A percentile compares a stretch with the other conserved stretches of the same genome.
phyloP scores from a whole-genome alignment of 2,797 vertebrate species.

The Catamblyrhynchus diadema region DNA sequence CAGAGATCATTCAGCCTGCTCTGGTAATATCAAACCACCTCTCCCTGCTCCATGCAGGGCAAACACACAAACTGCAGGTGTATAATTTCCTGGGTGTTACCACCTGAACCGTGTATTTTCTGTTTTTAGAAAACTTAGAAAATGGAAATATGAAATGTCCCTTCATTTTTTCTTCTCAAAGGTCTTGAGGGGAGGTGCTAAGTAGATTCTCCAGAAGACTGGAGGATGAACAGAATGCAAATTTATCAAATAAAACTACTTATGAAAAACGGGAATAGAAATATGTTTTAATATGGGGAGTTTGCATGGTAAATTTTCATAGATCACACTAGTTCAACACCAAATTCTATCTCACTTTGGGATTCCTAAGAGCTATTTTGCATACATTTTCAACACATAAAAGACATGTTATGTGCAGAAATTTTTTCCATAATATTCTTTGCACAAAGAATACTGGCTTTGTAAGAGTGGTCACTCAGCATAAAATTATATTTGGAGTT shows the following conservation, averaged over 20 bases:
- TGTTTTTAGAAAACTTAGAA: not conserved
- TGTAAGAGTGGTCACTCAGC: not conserved
- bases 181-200: not conserved
- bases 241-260: not conserved
- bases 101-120: not conserved
- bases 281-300: not conserved
- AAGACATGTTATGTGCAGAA: not conserved
- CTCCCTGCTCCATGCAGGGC: not conserved
- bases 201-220: not conserved
- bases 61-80: accelerated
- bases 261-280: not conserved
- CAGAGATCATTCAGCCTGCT: not conserved
- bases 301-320: not conserved
- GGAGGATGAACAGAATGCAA: not conserved
- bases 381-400: not conserved
- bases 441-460: not conserved
- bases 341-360: not conserved
- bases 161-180: not conserved
- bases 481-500: not conserved
- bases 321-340: not conserved
- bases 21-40: not conserved
- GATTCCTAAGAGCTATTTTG: not conserved
- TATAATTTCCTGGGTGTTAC: not conserved
- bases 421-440: not conserved
- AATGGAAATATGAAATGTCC: not conserved